These are phyloP conservation scores for Melanaphis sacchari DNA, from an alignment of 1,140 invertebrate genomes.

Conservation along the genomic window DNA sequence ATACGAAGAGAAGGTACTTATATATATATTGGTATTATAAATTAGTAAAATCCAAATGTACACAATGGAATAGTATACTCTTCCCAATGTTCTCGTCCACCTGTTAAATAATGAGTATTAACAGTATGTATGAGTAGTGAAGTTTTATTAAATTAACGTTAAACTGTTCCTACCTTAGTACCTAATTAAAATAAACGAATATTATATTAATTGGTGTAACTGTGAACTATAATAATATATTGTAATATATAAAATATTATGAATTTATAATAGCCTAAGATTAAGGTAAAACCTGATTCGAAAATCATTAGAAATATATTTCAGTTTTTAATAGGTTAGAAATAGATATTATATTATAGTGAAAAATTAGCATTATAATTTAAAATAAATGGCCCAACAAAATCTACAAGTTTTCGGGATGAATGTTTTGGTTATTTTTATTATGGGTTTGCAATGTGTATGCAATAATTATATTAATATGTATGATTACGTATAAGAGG, in stretches of 20 bases:
- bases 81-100: background rate
- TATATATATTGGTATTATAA: too few relatives aligned
- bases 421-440: background rate
- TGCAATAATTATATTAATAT: background rate
- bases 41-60: too few relatives aligned
- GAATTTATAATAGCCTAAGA: background rate
- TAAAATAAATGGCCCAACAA: background rate
- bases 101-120: background rate
- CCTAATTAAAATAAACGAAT: background rate
- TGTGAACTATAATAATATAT: background rate
- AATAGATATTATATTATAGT: background rate
- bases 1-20: background rate
- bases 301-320: background rate
- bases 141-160: background rate
- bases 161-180: background rate
- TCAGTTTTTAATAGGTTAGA: background rate
- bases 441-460: background rate
- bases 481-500: background rate
- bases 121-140: background rate
- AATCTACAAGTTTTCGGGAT: background rate
- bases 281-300: background rate
- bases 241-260: background rate
- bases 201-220: background rate
- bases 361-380: background rate
- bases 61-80: background rate